Conservation (phyloP, 2,888 invertebrate genomes). For the Leptopterna dolabrata region DNA sequence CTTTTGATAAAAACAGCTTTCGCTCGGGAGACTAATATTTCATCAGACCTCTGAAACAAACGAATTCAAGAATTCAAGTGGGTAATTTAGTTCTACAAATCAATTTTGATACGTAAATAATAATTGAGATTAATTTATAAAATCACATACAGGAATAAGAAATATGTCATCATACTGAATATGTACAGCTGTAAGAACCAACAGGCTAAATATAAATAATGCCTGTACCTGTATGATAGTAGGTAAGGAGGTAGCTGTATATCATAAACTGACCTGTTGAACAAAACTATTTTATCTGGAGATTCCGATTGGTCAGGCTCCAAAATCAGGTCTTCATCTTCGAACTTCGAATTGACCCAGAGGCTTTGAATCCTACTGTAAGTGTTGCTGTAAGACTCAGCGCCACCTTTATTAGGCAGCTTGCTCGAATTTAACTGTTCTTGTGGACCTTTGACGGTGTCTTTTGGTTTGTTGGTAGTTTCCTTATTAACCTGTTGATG, state of each 20-base stretch:
- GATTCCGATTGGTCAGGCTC: not conserved
- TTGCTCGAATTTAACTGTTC: not conserved
- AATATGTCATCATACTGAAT: too few species aligned
- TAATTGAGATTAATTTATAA: too few species aligned
- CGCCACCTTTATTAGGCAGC: not conserved
- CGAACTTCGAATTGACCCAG: conserved; percentile 37
- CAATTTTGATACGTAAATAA: not conserved
- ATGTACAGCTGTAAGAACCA: too few species aligned
- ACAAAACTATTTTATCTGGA: conserved; percentile 3
- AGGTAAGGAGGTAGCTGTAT: too few species aligned
- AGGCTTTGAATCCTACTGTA: conserved; percentile 40
- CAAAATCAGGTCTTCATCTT: conserved; percentile 33
- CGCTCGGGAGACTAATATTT: not conserved
- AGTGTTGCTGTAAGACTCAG: conserved; percentile 1
- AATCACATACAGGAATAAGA: too few species aligned
- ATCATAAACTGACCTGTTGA: not conserved
- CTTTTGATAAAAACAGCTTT: not conserved
- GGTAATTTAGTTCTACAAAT: not conserved
- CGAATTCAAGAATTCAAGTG: not conserved
- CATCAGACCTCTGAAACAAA: not conserved
- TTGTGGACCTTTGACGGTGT: not conserved
- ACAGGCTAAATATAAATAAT: too few species aligned
- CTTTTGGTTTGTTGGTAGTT: not conserved
- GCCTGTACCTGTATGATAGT: too few species aligned
- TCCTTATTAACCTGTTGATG: not conserved